phyloP scores from a whole-genome alignment of 1,140 invertebrate genomes.

The Drosophila watanabei region DNA sequence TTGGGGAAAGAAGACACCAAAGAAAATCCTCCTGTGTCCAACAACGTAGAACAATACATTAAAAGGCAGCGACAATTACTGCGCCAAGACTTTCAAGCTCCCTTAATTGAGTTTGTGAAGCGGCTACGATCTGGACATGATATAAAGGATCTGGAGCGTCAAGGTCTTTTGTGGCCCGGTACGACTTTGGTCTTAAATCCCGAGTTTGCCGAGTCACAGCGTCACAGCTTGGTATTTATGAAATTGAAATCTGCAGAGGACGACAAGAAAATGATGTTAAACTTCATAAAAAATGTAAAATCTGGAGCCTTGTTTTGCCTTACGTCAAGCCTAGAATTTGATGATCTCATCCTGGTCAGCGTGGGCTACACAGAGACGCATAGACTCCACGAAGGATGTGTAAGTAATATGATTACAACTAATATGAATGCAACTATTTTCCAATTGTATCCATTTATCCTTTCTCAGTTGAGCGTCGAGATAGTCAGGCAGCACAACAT shows the following conservation, averaged over 20 bases:
- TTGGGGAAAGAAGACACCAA: not conserved
- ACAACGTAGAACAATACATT: slow-evolving; percentile 89
- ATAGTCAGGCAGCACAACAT: slow-evolving; percentile 82
- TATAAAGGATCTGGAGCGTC: slow-evolving; percentile 57
- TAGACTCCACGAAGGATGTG: slow-evolving; percentile 86
- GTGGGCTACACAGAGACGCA: slow-evolving; percentile 88
- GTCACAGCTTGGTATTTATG: slow-evolving; percentile 62
- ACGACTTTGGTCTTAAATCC: slow-evolving; percentile 55
- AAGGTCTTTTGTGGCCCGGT: slow-evolving; percentile 74
- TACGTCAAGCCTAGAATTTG: slow-evolving; percentile 89
- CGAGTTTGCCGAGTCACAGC: slow-evolving; percentile 50
- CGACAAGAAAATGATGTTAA: slow-evolving; percentile 18
- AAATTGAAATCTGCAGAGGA: slow-evolving; percentile 16
- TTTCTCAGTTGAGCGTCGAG: slow-evolving; percentile 86
- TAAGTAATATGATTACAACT: slow-evolving; percentile 65
- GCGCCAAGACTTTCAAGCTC: slow-evolving; percentile 90
- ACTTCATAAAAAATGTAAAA: slow-evolving; percentile 86
- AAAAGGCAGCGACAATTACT: slow-evolving; percentile 92
- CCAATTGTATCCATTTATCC: not conserved
- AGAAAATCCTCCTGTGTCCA: not conserved
- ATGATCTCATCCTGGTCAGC: slow-evolving; percentile 89
- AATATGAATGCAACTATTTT: not conserved
- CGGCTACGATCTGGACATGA: slow-evolving; percentile 66
- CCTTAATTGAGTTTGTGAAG: slow-evolving; percentile 86
- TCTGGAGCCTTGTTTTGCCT: slow-evolving; percentile 91